Evolutionary conservation across 2,113 vertebrate species (phyloP).

Genomic region (Craseonycteris thonglongyai): DNA sequence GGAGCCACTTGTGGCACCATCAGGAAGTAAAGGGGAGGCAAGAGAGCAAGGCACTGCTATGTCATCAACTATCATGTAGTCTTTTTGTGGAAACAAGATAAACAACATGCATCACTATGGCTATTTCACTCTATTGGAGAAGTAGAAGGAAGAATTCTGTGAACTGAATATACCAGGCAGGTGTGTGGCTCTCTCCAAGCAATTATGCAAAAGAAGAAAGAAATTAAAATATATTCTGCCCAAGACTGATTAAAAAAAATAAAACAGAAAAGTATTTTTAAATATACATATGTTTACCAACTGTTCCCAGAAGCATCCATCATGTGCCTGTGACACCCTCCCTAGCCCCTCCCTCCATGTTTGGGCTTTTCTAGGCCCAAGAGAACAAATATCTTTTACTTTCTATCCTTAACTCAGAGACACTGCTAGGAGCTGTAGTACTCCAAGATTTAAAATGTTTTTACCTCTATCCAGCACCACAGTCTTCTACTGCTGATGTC

Average conservation of each 20-base stretch:
- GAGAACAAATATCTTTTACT: background rate
- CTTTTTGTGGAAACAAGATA: conserved; percentile 61
- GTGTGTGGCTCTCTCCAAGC: background rate
- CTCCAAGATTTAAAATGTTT: background rate
- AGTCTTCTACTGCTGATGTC: background rate
- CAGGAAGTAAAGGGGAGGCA: conserved; percentile 32
- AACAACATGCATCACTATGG: conserved; percentile 35
- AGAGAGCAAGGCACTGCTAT: background rate
- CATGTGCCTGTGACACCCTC: background rate
- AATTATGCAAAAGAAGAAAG: background rate
- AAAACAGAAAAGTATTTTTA: background rate
- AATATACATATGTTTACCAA: background rate
- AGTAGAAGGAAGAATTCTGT: background rate
- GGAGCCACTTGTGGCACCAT: background rate
- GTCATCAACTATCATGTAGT: background rate
- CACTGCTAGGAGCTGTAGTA: background rate
- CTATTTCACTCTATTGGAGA: conserved; percentile 26
- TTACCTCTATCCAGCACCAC: background rate
- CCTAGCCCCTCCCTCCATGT: background rate
- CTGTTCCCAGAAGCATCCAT: background rate
- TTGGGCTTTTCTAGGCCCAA: background rate
- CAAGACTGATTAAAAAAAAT: background rate
- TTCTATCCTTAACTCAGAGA: background rate
- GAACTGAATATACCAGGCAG: background rate
- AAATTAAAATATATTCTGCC: background rate